These are phyloP conservation scores for Hyaena hyaena DNA, from an alignment of 2,113 vertebrate species.

Conservation along the genomic window DNA sequence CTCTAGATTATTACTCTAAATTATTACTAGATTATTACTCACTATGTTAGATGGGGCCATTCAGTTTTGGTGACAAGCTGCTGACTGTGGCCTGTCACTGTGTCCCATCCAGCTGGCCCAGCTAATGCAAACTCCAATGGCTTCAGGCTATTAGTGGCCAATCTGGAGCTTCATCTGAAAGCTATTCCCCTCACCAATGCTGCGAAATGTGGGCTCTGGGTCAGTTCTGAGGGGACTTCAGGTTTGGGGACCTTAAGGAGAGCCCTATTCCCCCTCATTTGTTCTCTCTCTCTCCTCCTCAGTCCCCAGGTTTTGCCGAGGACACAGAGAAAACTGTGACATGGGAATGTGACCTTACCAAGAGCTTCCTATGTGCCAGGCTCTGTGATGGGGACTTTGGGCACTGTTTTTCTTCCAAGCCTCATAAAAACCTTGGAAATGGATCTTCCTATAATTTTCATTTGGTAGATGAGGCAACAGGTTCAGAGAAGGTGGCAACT, in stretches of 20 bases:
- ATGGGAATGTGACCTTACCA: not conserved
- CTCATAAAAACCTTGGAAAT: not conserved
- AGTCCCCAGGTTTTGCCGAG: not conserved
- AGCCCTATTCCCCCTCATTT: not conserved
- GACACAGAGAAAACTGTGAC: not conserved
- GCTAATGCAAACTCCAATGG: not conserved
- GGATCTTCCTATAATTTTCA: not conserved
- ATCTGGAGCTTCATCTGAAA: not conserved
- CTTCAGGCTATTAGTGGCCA: not conserved
- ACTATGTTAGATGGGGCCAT: no score
- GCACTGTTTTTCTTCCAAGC: not conserved
- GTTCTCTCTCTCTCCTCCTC: not conserved
- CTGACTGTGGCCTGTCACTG: not conserved
- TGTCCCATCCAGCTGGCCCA: not conserved
- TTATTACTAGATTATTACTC: not conserved
- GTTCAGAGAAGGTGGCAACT: not conserved
- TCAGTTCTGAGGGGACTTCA: not conserved
- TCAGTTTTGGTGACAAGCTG: not conserved
- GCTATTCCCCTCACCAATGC: accelerated
- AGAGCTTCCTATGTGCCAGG: not conserved
- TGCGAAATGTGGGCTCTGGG: not conserved
- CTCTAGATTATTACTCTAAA: not conserved
- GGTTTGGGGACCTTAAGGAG: not conserved
- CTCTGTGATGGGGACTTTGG: not conserved
- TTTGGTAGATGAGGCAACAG: not conserved